Evolutionary conservation across 2,888 invertebrate species (phyloP).

Genomic region (Elegia similella): DNA sequence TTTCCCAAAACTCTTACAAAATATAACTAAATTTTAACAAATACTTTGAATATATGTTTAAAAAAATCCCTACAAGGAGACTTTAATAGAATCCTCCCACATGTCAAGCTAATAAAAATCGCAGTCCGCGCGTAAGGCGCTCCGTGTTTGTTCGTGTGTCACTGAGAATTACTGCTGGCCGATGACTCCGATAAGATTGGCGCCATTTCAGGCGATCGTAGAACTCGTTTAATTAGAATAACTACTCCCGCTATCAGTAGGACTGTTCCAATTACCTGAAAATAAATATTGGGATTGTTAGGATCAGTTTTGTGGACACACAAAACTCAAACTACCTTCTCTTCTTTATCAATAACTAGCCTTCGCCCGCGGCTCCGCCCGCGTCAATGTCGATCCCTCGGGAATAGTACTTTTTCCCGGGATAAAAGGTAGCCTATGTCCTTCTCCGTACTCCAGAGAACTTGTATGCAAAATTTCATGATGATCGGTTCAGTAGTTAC

Average conservation of each 20-base stretch:
- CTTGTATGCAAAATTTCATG: background rate
- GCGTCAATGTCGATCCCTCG: too few relatives aligned
- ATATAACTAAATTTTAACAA: too few relatives aligned
- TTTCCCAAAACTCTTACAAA: too few relatives aligned
- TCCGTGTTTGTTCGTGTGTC: slow-evolving; percentile 19
- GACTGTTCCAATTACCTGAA: slow-evolving; percentile 56
- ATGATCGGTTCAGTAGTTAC: background rate
- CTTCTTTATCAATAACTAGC: too few relatives aligned
- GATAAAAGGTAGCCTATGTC: too few relatives aligned
- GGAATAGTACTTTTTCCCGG: too few relatives aligned
- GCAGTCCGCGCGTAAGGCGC: background rate
- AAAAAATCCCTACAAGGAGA: background rate
- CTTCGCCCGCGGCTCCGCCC: too few relatives aligned
- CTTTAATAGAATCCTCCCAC: background rate
- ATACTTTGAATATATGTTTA: background rate
- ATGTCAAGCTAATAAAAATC: background rate
- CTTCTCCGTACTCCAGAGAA: too few relatives aligned
- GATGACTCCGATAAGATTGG: slow-evolving; percentile 45
- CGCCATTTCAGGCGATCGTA: slow-evolving; percentile 46
- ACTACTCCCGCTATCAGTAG: slow-evolving; percentile 53
- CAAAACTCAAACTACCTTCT: too few relatives aligned
- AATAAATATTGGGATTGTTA: slow-evolving; percentile 13
- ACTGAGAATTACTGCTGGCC: slow-evolving; percentile 23
- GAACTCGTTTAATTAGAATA: slow-evolving; percentile 47
- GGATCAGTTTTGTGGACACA: background rate